phyloP scores from a whole-genome alignment of 2,797 vertebrate species.

The Clarias laeviceps region DNA sequence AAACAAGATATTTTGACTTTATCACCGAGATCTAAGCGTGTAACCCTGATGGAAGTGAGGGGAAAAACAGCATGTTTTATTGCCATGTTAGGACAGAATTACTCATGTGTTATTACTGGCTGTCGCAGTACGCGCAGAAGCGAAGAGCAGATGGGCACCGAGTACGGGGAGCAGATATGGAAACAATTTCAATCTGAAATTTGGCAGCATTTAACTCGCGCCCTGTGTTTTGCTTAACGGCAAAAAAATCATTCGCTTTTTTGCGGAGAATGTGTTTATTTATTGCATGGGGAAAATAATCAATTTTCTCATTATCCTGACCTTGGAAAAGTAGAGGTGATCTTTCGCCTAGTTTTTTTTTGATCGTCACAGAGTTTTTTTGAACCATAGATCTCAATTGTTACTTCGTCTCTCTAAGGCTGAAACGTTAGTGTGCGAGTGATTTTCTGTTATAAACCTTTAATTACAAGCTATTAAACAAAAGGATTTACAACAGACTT shows the following conservation, averaged over 20 bases:
- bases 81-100: slow-evolving; percentile 59
- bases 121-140: slow-evolving; percentile 35
- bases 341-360: slow-evolving; percentile 29
- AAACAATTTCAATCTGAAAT: slow-evolving; percentile 61
- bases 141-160: slow-evolving; percentile 56
- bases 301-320: slow-evolving; percentile 52
- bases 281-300: slow-evolving; percentile 50
- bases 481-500: neutral
- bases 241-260: slow-evolving; percentile 54
- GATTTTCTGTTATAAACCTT: slow-evolving; percentile 1
- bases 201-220: slow-evolving; percentile 50
- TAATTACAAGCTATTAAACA: slow-evolving; percentile 17
- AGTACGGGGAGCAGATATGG: slow-evolving; percentile 57
- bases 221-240: slow-evolving; percentile 58
- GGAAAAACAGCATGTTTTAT: slow-evolving; percentile 49
- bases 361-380: slow-evolving; percentile 8
- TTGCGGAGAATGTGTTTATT: slow-evolving; percentile 55
- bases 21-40: slow-evolving; percentile 39
- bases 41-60: slow-evolving; percentile 46
- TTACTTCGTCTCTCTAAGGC: neutral
- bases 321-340: slow-evolving; percentile 41
- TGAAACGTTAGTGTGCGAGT: neutral
- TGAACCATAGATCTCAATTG: neutral
- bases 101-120: slow-evolving; percentile 61
- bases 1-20: slow-evolving; percentile 49